These are phyloP conservation scores for Machaerirhynchus nigripectus DNA, from an alignment of 2,113 vertebrate species.

Conservation along the genomic window DNA sequence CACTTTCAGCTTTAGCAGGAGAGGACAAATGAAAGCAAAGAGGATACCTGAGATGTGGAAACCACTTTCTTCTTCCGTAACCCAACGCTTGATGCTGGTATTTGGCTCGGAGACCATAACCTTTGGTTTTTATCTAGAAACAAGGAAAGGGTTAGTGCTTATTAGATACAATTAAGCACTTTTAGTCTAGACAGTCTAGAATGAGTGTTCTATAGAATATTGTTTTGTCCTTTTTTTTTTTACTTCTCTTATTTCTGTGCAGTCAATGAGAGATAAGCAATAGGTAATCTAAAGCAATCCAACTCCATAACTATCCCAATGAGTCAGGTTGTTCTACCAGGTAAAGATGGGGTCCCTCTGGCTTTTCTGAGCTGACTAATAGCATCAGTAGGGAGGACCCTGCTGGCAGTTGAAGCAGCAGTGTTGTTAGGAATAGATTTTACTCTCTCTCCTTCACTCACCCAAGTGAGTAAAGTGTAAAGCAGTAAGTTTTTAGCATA, in stretches of 20 bases:
- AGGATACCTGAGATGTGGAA: background rate
- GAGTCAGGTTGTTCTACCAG: background rate
- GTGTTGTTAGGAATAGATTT: background rate
- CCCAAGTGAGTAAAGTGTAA: background rate
- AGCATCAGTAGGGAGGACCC: background rate
- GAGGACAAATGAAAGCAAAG: background rate
- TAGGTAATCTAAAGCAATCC: background rate
- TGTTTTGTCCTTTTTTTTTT: background rate
- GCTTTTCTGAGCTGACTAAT: background rate
- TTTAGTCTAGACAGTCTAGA: background rate
- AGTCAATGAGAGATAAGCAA: background rate
- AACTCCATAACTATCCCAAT: background rate
- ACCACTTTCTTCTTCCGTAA: background rate
- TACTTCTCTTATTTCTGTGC: background rate
- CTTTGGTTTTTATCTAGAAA: background rate
- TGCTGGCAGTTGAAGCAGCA: background rate
- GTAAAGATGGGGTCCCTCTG: background rate
- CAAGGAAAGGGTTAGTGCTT: background rate
- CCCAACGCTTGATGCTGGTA: background rate
- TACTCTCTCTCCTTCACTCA: background rate
- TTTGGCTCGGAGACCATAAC: background rate
- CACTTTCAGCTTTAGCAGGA: background rate
- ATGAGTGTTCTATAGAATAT: background rate
- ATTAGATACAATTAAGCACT: background rate
- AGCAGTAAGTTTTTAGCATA: background rate